A percentile compares a stretch with the other conserved stretches of the same genome.
Conservation (phyloP, 2,797 vertebrate genomes). For the Nannoperca australis region DNA sequence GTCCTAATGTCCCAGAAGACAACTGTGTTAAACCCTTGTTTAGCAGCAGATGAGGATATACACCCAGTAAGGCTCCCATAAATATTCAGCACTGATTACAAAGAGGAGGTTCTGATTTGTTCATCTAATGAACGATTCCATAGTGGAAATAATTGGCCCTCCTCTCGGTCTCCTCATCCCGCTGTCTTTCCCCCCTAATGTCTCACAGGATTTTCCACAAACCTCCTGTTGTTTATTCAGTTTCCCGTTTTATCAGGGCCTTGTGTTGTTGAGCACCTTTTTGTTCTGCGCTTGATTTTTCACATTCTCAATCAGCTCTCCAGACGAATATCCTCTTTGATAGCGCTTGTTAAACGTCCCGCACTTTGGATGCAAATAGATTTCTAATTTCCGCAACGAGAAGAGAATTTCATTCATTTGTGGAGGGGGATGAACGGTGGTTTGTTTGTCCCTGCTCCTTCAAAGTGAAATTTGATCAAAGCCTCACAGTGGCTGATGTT, state of each 20-base stretch:
- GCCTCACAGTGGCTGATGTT: conserved; percentile 32
- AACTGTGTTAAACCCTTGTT: conserved; percentile 38
- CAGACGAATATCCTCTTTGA: conserved; percentile 34
- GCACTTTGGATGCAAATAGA: conserved; percentile 60
- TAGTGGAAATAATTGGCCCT: conserved; percentile 55
- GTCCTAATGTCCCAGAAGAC: conserved; percentile 46
- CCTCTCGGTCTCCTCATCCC: conserved; percentile 14
- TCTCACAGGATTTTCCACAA: conserved; percentile 40
- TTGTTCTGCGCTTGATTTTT: conserved; percentile 18
- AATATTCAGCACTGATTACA: conserved; percentile 61
- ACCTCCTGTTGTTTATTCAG: conserved; percentile 38
- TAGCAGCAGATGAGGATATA: conserved; percentile 37
- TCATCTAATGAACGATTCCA: conserved; percentile 56
- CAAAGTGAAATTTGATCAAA: conserved; percentile 72
- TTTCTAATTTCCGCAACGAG: conserved; percentile 50
- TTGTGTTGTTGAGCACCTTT: conserved; percentile 20
- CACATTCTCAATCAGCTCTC: conserved; percentile 35
- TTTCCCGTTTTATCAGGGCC: conserved; percentile 29
- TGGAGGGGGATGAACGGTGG: not conserved
- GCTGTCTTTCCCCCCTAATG: conserved; percentile 17
- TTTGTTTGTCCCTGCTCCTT: conserved; percentile 58
- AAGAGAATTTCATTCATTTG: conserved; percentile 59
- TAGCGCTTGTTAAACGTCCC: conserved; percentile 47
- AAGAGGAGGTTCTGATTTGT: conserved; percentile 49
- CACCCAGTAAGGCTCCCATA: conserved; percentile 25